A percentile compares a stretch with the other conserved stretches of the same genome.
Evolutionary conservation across 2,797 vertebrate genomes (phyloP).

Genomic region (Spizella passerina): DNA sequence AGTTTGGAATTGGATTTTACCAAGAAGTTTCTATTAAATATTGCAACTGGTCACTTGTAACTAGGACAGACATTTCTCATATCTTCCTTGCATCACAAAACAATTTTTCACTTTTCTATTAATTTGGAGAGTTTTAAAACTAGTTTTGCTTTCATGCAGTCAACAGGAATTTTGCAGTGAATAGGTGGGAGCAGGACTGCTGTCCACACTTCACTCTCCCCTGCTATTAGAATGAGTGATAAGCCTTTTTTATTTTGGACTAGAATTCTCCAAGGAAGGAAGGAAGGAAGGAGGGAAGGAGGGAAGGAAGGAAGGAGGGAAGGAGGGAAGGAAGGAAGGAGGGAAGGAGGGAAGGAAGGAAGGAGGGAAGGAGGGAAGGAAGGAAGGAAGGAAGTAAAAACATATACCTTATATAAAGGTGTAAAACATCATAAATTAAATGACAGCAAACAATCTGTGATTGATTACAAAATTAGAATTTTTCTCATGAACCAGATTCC

Average conservation of each 20-base stretch:
- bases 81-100: not conserved
- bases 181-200: not conserved
- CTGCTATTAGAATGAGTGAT: not conserved
- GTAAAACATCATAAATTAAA: not conserved
- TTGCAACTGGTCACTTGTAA: not conserved
- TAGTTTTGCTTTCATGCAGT: not conserved
- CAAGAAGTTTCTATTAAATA: not conserved
- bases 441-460: not conserved
- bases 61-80: not conserved
- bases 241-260: not conserved
- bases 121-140: not conserved
- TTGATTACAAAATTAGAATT: not conserved
- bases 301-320: not conserved
- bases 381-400: not conserved
- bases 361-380: not conserved
- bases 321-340: not conserved
- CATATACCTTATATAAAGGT: not conserved
- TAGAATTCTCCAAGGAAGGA: not conserved
- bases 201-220: not conserved
- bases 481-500: not conserved
- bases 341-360: not conserved
- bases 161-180: not conserved
- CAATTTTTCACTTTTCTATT: not conserved
- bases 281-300: not conserved
- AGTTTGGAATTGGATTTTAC: not conserved